phyloP scores from a whole-genome alignment of 37 sponge, comb jelly and placozoan species.

The Theonella swinhoei region DNA sequence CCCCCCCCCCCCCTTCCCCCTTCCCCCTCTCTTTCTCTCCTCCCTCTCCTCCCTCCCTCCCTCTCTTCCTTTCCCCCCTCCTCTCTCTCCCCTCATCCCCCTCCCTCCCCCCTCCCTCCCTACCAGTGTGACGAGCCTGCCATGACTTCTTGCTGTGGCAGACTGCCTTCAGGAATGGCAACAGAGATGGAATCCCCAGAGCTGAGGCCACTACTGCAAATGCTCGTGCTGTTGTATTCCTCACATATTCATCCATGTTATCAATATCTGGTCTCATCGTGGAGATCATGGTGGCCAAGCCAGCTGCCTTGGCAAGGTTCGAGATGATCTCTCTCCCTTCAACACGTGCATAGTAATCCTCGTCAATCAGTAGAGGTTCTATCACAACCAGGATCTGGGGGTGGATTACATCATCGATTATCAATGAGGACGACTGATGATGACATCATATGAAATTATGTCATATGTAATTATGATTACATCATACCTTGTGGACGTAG shows the following conservation, averaged over 20 bases:
- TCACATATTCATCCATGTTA: constrained; percentile 98
- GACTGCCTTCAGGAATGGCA: constrained; percentile 99
- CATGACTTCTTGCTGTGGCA: constrained; percentile 98
- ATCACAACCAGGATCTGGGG: constrained; percentile 96
- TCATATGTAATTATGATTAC: not conserved
- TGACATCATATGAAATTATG: not conserved
- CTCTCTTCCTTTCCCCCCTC: not conserved
- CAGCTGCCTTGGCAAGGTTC: constrained; percentile 99
- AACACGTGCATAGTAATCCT: constrained; percentile 98
- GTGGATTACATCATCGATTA: not conserved
- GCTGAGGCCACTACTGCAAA: constrained; percentile 99
- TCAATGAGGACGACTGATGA: not conserved
- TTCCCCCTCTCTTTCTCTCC: not conserved
- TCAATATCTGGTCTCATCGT: constrained; percentile 99
- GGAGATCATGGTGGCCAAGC: constrained; percentile 99
- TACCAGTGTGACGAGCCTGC: constrained; percentile 93
- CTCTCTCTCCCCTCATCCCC: not conserved
- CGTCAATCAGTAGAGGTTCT: constrained; percentile 97
- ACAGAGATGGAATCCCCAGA: constrained; percentile 97
- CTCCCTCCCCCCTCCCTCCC: not conserved
- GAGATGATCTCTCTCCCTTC: constrained; percentile 99
- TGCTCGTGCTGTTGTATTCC: constrained; percentile 99
- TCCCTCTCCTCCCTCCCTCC: not conserved
- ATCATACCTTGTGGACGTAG: constrained; percentile 92
- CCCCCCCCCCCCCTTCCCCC: not conserved